Base-by-base conservation (phyloP, 2,888 invertebrate species). In the Eulithis prunata region DNA sequence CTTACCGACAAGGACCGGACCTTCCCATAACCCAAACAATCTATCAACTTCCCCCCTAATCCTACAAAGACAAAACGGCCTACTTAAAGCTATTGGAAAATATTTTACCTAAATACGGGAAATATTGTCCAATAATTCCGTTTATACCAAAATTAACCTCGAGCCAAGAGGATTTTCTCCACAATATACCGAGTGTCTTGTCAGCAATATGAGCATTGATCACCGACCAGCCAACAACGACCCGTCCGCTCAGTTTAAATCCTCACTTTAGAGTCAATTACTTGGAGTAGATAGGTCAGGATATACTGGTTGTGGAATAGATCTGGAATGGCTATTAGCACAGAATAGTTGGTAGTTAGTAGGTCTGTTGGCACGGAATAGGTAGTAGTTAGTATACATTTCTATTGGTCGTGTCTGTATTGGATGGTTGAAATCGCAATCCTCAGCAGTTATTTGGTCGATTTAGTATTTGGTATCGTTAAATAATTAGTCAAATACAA, bases 101-200 rank as follows among this genome's bases (percentile, higher is more conserved):
- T 69, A 59, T 59, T 70, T 71, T 64, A 70, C 64, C 68, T 68
- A 65, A 74, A 70, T 70, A 65, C 63, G 61, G 62, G 74, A 75
- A 76, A 78, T 69, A 73, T 70, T 71, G 66, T 69, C 71, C 71
- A 73, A 73, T 76, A 68, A 69, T 71, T 74, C 73, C 77, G 76
- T 76, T 79, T 79, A 83, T 81, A 82, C 77, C 76, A 77, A 86
- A 86, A 86, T 87, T 85, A 85, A 83, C 82, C 76, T 75, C 72
- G 75, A 76, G 75, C 78, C 53, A 78, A 78, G 81, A 53, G 57
- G 60, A 84, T 84, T 81, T 79, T 76, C 74, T 73, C 76, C 77
- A 72, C 82, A 84, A 85, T 85, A 88, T 80, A 69, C 70, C 68
- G 74, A 82, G 79, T 83, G 87, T 87, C 86, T 75, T 76, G 82